Percentiles rank a stretch among this genome's conserved stretches.
Conservation (phyloP, 2,888 invertebrate genomes). For the Dicranocentrus wangi region DNA sequence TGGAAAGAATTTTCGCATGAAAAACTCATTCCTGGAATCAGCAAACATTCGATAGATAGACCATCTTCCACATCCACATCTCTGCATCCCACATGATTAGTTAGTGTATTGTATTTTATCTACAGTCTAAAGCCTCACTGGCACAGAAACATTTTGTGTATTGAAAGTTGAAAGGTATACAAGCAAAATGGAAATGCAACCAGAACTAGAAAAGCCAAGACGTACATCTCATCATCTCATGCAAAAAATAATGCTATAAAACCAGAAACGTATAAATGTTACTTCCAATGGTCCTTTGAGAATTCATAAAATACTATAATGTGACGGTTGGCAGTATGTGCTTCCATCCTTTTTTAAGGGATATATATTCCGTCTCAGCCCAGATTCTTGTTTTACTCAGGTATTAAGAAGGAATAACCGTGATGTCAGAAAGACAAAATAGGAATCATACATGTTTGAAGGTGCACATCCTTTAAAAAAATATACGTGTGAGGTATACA, state of each 20-base stretch:
- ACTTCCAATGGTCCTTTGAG: conserved; percentile 18
- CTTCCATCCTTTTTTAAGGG: no score
- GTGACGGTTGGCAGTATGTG: no score
- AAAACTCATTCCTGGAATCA: conserved; percentile 29
- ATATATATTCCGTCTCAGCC: no score
- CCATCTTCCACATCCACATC: not conserved
- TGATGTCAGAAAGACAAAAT: no score
- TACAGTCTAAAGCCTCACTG: not conserved
- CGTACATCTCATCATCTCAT: no score
- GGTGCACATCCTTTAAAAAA: no score
- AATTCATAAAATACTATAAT: no score
- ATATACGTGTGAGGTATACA: no score
- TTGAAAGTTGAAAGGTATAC: not conserved
- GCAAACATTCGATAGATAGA: conserved; percentile 7
- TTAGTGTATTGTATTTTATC: not conserved
- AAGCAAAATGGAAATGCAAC: not conserved
- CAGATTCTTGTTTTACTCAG: not conserved
- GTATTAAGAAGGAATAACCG: conserved; percentile 13
- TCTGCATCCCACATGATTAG: no score
- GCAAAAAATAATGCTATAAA: not conserved
- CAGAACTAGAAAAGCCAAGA: not conserved
- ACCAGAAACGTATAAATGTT: conserved; percentile 2
- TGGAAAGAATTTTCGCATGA: conserved; percentile 37
- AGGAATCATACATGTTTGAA: no score
- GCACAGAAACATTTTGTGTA: not conserved